Conservation (phyloP, 2,888 invertebrate genomes). For the Cerastis leucographa region DNA sequence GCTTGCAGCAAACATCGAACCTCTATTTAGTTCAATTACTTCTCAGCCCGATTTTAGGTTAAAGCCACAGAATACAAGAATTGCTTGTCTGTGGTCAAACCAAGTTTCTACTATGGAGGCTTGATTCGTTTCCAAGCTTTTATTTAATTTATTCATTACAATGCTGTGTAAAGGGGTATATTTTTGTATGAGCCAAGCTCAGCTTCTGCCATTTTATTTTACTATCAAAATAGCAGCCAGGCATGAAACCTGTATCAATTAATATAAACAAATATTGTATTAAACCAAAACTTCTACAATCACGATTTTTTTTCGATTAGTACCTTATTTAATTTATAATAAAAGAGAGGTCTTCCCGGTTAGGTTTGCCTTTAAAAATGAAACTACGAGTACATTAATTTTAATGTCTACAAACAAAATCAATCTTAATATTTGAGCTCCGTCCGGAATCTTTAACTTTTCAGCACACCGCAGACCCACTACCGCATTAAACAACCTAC, state of each 20-base stretch:
- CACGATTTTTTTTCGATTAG: background rate
- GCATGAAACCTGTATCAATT: background rate
- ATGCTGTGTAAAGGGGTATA: background rate
- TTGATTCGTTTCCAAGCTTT: background rate
- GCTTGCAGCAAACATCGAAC: conserved; percentile 38
- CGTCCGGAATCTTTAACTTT: conserved; percentile 21
- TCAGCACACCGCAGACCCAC: conserved; percentile 11
- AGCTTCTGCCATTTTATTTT: background rate
- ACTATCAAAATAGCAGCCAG: background rate
- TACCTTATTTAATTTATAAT: background rate
- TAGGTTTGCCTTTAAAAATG: background rate
- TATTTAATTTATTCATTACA: background rate
- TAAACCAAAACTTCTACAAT: background rate
- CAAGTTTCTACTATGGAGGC: background rate
- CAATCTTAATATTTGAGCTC: conserved; percentile 31
- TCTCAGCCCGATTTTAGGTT: conserved; percentile 15
- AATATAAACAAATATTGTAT: background rate
- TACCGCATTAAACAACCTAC: conserved; percentile 29
- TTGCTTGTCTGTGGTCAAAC: background rate
- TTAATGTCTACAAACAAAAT: background rate
- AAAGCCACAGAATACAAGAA: background rate
- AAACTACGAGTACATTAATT: background rate
- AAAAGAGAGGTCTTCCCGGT: background rate
- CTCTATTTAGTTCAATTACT: conserved; percentile 32
- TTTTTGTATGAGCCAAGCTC: background rate